Conservation (phyloP, 2,888 invertebrate species). For the Apotomis capreana region DNA sequence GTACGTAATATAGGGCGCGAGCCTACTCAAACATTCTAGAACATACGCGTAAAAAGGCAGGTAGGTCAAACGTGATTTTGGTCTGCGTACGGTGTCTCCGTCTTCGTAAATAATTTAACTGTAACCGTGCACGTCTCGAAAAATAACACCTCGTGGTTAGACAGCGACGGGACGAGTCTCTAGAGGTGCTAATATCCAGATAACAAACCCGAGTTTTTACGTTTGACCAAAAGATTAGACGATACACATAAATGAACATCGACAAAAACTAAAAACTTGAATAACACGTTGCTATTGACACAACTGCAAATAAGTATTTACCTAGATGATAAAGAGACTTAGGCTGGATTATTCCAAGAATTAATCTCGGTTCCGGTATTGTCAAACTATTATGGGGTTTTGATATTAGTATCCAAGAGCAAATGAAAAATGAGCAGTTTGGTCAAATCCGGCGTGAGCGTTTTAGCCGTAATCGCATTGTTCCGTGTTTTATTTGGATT, state of each 20-base stretch:
- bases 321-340: background rate
- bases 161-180: slow-evolving; percentile 45
- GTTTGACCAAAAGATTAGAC: slow-evolving; percentile 62
- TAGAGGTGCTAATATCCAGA: slow-evolving; percentile 56
- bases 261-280: slow-evolving; percentile 9
- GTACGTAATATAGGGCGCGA: slow-evolving; percentile 30
- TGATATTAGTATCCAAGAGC: too few species aligned
- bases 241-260: slow-evolving; percentile 22
- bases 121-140: slow-evolving; percentile 45
- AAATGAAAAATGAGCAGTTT: too few species aligned
- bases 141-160: slow-evolving; percentile 52
- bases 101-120: slow-evolving; percentile 45
- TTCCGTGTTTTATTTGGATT: slow-evolving; percentile 41
- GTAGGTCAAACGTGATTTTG: slow-evolving; percentile 50
- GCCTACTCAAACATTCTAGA: slow-evolving; percentile 38
- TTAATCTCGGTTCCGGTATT: too few species aligned
- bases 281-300: background rate
- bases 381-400: too few species aligned
- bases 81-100: slow-evolving; percentile 42
- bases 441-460: too few species aligned
- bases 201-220: slow-evolving; percentile 55
- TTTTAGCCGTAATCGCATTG: slow-evolving; percentile 4
- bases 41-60: slow-evolving; percentile 42
- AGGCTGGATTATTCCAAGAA: too few species aligned
- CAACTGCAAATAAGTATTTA: slow-evolving; percentile 13